Evolutionary conservation across 1,140 invertebrate genomes (phyloP).

Genomic region (Palaemon carinicauda): DNA sequence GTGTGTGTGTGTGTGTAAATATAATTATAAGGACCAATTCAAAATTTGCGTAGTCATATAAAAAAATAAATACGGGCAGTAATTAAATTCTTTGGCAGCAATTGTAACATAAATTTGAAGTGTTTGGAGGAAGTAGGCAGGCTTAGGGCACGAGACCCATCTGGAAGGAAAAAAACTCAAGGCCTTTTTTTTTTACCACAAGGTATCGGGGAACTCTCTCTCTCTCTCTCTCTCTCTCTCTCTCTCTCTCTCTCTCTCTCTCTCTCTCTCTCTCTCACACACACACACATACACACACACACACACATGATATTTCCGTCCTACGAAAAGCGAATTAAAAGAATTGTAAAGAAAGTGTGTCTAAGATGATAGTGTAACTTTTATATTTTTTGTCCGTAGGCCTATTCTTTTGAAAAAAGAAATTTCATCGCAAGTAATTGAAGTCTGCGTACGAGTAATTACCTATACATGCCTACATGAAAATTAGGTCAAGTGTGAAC

Average conservation of each 20-base stretch:
- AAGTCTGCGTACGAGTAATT: too few relatives aligned
- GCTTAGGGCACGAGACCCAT: not conserved
- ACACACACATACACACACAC: not conserved
- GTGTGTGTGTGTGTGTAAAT: too few relatives aligned
- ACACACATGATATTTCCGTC: not conserved
- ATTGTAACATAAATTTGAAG: constrained; percentile 29
- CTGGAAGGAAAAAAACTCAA: not conserved
- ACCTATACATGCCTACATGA: not conserved
- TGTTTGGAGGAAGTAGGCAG: not conserved
- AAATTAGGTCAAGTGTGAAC: not conserved
- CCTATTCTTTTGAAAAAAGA: too few relatives aligned
- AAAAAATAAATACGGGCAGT: constrained; percentile 35
- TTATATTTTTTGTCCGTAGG: too few relatives aligned
- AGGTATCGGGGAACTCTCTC: too few relatives aligned
- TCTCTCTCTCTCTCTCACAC: not conserved
- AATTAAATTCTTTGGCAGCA: constrained; percentile 41
- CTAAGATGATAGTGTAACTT: too few relatives aligned
- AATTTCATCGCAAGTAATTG: too few relatives aligned
- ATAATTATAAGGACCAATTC: too few relatives aligned
- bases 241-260: not conserved
- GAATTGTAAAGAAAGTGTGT: too few relatives aligned
- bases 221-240: constrained; percentile 18
- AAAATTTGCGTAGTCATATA: constrained; percentile 28
- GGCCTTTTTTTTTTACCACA: not conserved
- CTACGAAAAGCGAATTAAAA: too few relatives aligned